Evolutionary conservation across 2,113 vertebrate species (phyloP), one percentile per base, ranked within the genome.

Genomic region (Trochalopteron elliotii): DNA sequence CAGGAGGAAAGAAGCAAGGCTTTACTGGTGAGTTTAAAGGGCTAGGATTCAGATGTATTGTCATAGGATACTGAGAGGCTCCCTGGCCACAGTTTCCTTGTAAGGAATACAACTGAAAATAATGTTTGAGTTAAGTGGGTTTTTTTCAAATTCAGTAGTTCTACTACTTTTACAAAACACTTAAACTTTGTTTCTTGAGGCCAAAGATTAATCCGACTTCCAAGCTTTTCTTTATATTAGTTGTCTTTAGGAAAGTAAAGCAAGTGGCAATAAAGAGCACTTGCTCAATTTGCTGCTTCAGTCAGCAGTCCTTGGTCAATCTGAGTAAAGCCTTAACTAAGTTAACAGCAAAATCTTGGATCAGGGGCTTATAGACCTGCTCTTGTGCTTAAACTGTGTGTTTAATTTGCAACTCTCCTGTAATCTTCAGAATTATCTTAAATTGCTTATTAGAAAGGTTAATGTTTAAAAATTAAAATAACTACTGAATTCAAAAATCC

Each of bases 351-450:
- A 93, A 94, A 83, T 61, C 71, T 92, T 81, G 61, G 69, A 85
- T 90, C 83, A 80, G 77, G 40, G 65, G 90, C 95, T 98, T 98
- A 97, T 44, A 90, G 45, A 91, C 37, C 44, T 84, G 33, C 81
- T 75, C 91, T 92, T 79, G 60, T 55, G 72, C 72, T 81, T 82
- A 81, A 96, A 97, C 21, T 40, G 28, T 85, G 69, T 93, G 76
- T 97, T 98, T 97, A 97, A 98, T 84, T 97, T 98, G 63, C 11
- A 79, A 77, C 85, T 97, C 95, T 85, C 45, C 68, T 55, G 78
- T 98, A 97, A 97, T 96, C 97, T 95, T 81, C 71, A 95, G 94
- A 96, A 89, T 97, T 97, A 97, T 87, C 55, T 97, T 70, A 95
- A 95, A 91, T 88, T 94, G 76, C 52, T 87, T 70, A 77, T 89